phyloP scores from a whole-genome alignment of 2,797 vertebrate genomes.

The Hypotaenidia okinawae region DNA sequence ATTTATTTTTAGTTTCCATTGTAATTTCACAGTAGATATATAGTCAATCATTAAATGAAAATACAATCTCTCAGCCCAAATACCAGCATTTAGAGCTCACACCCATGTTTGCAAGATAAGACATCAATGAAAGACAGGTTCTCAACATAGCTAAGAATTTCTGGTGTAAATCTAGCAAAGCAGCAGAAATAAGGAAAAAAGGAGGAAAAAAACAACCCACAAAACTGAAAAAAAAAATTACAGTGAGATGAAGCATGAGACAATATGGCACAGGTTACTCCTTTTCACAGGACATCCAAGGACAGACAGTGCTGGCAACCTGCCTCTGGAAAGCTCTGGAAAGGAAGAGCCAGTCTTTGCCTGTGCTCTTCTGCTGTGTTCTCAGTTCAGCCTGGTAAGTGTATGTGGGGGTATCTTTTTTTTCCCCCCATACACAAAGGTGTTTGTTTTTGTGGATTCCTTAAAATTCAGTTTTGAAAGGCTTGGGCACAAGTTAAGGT shows the following conservation, averaged over 20 bases:
- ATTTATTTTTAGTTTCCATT: constrained; percentile 30
- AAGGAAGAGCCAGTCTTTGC: background rate
- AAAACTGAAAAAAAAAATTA: background rate
- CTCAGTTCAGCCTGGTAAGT: background rate
- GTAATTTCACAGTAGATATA: background rate
- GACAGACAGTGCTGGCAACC: background rate
- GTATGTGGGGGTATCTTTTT: too few relatives aligned
- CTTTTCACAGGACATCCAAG: background rate
- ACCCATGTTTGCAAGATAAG: background rate
- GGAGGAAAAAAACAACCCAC: accelerated
- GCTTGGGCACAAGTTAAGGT: background rate
- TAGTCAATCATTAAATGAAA: background rate
- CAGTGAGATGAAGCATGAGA: background rate
- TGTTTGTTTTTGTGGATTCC: background rate
- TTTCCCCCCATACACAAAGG: background rate
- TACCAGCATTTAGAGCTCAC: background rate
- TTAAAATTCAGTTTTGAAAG: background rate
- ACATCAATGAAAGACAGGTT: background rate
- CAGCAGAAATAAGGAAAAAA: accelerated
- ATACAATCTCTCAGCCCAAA: background rate
- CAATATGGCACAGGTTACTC: background rate
- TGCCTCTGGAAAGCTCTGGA: background rate
- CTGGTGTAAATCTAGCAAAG: background rate
- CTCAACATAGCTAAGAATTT: background rate
- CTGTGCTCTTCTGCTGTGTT: background rate